Evolutionary conservation across 2,113 vertebrate species (phyloP).

Genomic region (Struthidea cinerea): DNA sequence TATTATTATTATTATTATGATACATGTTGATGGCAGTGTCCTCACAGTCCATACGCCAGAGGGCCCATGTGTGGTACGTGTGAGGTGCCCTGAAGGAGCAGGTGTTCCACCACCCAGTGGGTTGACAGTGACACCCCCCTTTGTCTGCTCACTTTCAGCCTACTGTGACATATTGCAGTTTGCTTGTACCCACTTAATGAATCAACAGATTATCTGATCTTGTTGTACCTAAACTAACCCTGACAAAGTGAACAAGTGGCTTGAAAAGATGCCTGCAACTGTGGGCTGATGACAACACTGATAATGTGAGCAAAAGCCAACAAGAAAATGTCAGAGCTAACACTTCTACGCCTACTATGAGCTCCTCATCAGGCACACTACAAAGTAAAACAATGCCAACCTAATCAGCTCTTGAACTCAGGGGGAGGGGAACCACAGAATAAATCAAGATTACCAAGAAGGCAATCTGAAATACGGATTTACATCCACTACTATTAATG

Average conservation of each 20-base stretch:
- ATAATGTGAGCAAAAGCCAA: neutral
- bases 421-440: neutral
- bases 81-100: neutral
- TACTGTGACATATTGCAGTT: neutral
- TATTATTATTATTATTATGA: neutral
- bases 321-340: neutral
- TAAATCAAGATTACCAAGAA: neutral
- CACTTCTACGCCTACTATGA: neutral
- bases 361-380: neutral
- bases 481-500: neutral
- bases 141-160: neutral
- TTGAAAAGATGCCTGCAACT: neutral
- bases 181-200: neutral
- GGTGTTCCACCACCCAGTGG: neutral
- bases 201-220: neutral
- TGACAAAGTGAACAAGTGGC: neutral
- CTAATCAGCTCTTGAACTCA: neutral
- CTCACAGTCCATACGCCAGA: neutral
- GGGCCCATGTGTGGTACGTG: accelerated
- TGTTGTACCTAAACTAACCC: neutral
- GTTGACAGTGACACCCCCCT: neutral
- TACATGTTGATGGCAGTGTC: neutral
- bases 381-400: neutral
- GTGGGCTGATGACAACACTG: neutral
- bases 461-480: neutral